Evolutionary conservation across 2,113 vertebrate genomes (phyloP).

Genomic region (Mus pahari): DNA sequence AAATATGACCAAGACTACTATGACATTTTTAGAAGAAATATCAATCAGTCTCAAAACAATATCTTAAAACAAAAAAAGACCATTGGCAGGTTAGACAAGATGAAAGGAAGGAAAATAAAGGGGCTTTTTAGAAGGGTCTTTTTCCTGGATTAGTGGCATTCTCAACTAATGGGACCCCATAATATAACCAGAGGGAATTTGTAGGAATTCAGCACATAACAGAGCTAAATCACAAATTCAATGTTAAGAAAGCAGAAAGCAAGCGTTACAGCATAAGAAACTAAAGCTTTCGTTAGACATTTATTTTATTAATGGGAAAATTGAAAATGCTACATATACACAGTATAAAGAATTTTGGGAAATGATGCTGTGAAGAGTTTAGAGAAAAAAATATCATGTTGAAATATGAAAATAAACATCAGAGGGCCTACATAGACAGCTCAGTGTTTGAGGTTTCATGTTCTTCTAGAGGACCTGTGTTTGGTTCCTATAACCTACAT

Average conservation of each 20-base stretch:
- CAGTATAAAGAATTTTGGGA: not conserved
- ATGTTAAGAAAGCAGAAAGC: not conserved
- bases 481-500: not conserved
- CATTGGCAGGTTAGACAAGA: conserved; percentile 76
- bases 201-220: not conserved
- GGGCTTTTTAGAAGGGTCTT: conserved; percentile 22
- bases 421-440: too few species aligned
- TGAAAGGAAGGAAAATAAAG: not conserved
- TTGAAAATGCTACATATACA: not conserved
- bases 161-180: not conserved
- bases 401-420: not conserved
- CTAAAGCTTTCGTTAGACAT: not conserved
- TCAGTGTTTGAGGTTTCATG: not conserved
- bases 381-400: not conserved
- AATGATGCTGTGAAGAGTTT: not conserved
- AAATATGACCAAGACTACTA: conserved; percentile 88
- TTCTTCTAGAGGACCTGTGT: not conserved
- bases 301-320: not conserved
- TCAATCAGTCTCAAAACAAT: conserved; percentile 91
- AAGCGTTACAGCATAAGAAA: not conserved
- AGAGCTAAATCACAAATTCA: not conserved
- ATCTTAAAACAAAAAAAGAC: conserved; percentile 94
- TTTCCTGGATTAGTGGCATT: conserved; percentile 57
- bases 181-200: not conserved
- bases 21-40: conserved; percentile 90